Evolutionary conservation across 1,140 invertebrate genomes (phyloP), one percentile per base, ranked within the genome.

Genomic region (Mercenaria mercenaria): DNA sequence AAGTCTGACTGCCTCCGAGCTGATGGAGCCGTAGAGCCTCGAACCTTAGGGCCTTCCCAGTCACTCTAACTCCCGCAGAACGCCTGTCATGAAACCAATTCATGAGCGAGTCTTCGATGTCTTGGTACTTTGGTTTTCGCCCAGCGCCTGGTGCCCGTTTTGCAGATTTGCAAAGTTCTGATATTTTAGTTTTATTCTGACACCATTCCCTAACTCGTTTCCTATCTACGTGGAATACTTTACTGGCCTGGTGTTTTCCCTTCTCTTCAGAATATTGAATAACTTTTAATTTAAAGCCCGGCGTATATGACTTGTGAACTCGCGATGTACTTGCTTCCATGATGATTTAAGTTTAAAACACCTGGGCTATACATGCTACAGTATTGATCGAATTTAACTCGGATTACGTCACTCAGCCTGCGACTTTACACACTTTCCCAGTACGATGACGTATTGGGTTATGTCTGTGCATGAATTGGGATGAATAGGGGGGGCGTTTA

Each of bases 21-120:
- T 50, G 69, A 69, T 84, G 81, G n/a, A 69, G 39, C 1, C 52
- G 34, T 26, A 69, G 20, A 67, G 64, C 81, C 29, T 84, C 64
- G n/a, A 18, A 47, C n/a, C 47, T 72, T 18, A 84, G 26, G 37
- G 59, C 18, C 32, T 84, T 84, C 13, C 81, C 64, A 6, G 59
- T 84, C 10, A 72, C 81, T 50, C 64, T 29, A 13, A 81, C 77
- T 0, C 52, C 47, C 29, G 47, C 50, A 18, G n/a, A 2, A 3
- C 47, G 23, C 13, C 52, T 8, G 43, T 56, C 47, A 13, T 41
- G 13, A 29, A 81, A 81, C 34, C 77, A 81, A 6, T 67, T 6
- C 29, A 67, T 1, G 13, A 67, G 29, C 8, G 4, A 6, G 2
- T 29, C 6, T 81, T 81, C 77, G 13, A 81, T 81, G 29, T 59